These are phyloP conservation scores for Camelus dromedarius DNA, from an alignment of 2,113 vertebrate genomes.

Conservation along the genomic window DNA sequence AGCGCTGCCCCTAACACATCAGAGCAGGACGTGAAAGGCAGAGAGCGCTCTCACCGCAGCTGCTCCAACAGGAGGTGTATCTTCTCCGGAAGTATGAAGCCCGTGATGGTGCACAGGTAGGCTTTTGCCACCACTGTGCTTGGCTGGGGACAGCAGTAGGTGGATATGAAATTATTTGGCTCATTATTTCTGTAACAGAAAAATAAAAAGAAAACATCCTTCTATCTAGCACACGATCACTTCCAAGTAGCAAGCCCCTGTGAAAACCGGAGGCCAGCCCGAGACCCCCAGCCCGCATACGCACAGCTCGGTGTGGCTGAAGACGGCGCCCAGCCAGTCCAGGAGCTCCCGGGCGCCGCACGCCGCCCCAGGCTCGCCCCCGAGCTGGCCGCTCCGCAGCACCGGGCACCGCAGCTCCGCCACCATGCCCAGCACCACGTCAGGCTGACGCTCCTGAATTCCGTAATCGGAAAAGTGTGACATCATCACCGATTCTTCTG, in stretches of 20 bases:
- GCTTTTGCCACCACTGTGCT: conserved; percentile 80
- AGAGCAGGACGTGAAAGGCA: background rate
- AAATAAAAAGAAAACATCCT: background rate
- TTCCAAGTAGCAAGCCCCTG: background rate
- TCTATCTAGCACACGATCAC: background rate
- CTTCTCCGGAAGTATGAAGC: conserved; percentile 92
- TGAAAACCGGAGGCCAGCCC: background rate
- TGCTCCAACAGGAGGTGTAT: conserved; percentile 89
- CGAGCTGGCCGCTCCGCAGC: conserved; percentile 84
- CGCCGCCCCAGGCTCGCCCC: conserved; percentile 83
- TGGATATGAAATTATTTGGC: conserved; percentile 91
- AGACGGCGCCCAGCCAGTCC: conserved; percentile 95
- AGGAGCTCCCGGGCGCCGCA: conserved; percentile 90
- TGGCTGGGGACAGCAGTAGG: conserved; percentile 91
- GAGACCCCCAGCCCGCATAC: conserved; percentile 63
- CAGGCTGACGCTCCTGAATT: conserved; percentile 88
- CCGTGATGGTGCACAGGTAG: conserved; percentile 90
- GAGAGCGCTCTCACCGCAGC: conserved; percentile 89
- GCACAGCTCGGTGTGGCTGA: conserved; percentile 88
- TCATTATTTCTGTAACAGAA: conserved; percentile 88
- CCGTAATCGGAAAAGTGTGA: conserved; percentile 90
- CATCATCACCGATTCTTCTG: conserved; percentile 85
- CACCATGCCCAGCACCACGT: conserved; percentile 82
- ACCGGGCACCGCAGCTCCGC: conserved; percentile 88
- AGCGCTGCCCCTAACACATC: background rate